phyloP scores from a whole-genome alignment of 2,797 vertebrate species.

The Mycteria americana region DNA sequence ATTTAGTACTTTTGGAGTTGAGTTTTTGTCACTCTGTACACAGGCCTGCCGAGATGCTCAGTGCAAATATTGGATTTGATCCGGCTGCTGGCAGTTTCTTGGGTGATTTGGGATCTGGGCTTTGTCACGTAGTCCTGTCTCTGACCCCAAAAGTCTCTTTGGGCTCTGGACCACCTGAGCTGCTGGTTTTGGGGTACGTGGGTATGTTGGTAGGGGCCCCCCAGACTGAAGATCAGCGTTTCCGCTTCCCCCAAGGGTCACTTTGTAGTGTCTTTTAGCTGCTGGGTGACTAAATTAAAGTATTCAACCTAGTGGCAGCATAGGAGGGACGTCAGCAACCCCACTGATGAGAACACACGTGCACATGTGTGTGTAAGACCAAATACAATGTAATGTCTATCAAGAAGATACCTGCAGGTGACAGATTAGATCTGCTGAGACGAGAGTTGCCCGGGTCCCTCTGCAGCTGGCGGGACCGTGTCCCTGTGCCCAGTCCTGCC shows the following conservation, averaged over 20 bases:
- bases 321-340: not conserved
- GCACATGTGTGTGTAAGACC: not conserved
- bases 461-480: not conserved
- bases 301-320: not conserved
- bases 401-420: not conserved
- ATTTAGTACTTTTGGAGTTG: not conserved
- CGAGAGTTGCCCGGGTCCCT: not conserved
- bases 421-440: not conserved
- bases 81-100: not conserved
- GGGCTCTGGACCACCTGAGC: not conserved
- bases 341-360: rapidly evolving
- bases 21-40: not conserved
- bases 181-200: not conserved
- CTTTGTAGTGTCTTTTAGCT: not conserved
- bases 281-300: not conserved
- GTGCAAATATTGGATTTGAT: not conserved
- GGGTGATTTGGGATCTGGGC: not conserved
- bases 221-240: not conserved
- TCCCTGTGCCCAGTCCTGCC: not conserved
- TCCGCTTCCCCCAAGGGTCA: not conserved
- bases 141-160: not conserved
- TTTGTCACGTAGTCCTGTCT: not conserved
- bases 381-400: not conserved
- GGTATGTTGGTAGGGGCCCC: not conserved
- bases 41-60: not conserved